Conservation (phyloP, 2,888 invertebrate genomes). For the Oscheius myriophilus region DNA sequence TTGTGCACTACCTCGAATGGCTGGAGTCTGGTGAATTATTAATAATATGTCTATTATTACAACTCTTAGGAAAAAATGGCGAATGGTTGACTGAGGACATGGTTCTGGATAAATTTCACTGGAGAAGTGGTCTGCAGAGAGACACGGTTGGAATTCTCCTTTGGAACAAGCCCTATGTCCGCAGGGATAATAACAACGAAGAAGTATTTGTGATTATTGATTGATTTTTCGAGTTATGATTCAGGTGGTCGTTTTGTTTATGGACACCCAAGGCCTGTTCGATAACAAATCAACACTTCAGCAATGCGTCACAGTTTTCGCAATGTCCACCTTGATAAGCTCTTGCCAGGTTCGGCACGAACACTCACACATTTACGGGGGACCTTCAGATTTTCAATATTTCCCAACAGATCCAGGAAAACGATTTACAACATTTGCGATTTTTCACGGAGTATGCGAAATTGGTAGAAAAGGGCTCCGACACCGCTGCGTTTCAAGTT, state of each 20-base stretch:
- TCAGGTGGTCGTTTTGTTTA: constrained; percentile 77
- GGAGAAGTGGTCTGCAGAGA: constrained; percentile 57
- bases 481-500: constrained; percentile 75
- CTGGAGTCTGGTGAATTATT: neutral
- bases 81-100: constrained; percentile 53
- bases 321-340: constrained; percentile 93
- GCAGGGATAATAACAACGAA: constrained; percentile 71
- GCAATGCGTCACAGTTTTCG: constrained; percentile 96
- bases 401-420: constrained; percentile 93
- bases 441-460: constrained; percentile 96
- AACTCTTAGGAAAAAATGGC: neutral
- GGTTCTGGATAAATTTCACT: constrained; percentile 55
- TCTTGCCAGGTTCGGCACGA: constrained; percentile 73
- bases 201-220: constrained; percentile 63
- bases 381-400: constrained; percentile 85
- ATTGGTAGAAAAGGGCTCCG: constrained; percentile 84
- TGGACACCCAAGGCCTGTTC: constrained; percentile 94
- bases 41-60: neutral
- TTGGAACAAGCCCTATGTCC: constrained; percentile 91
- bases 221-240: neutral
- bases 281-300: constrained; percentile 94
- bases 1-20: too few relatives aligned
- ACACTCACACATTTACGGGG: constrained; percentile 22
- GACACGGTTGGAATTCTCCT: constrained; percentile 84
- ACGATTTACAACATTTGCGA: constrained; percentile 90